Evolutionary conservation across 2,888 invertebrate species (phyloP).

Genomic region (Drosophila multiciliata): DNA sequence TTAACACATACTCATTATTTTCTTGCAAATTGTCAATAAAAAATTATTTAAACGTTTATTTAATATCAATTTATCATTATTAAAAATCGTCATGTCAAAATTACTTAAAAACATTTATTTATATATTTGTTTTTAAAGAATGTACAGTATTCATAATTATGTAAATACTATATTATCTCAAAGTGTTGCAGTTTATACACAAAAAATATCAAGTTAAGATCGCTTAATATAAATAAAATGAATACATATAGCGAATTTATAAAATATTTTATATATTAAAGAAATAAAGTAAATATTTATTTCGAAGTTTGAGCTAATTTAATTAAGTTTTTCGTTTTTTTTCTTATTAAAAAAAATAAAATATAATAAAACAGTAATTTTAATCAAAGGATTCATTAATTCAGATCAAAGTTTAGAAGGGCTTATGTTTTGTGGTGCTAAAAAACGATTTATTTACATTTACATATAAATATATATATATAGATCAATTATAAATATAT

Average conservation of each 20-base stretch:
- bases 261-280: not conserved
- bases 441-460: not conserved
- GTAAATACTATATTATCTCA: conserved; percentile 2
- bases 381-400: not conserved
- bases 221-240: not conserved
- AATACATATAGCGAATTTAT: no score
- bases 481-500: not conserved
- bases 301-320: not conserved
- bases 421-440: not conserved
- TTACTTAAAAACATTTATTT: not conserved
- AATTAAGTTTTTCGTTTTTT: not conserved
- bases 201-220: not conserved
- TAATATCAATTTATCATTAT: no score
- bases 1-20: not conserved
- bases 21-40: not conserved
- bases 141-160: not conserved
- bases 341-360: not conserved
- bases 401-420: not conserved
- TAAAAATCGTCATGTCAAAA: not conserved
- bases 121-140: not conserved
- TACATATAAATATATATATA: not conserved
- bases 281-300: not conserved
- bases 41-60: not conserved
- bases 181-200: not conserved
- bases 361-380: not conserved